Evolutionary conservation across 2,888 invertebrate species (phyloP), one percentile per base, ranked within the genome.

Genomic region (Coecobrya sp.): DNA sequence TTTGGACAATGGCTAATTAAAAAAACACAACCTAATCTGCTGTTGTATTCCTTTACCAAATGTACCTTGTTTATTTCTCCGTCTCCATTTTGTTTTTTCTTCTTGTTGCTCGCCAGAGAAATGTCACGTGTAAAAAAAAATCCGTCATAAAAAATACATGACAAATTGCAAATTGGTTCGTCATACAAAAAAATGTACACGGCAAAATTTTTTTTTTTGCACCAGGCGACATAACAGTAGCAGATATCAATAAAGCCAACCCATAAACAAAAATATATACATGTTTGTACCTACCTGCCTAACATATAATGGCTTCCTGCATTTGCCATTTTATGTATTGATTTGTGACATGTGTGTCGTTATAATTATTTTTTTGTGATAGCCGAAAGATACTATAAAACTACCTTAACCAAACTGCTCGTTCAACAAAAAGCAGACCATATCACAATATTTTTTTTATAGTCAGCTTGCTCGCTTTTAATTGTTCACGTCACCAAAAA

Each of bases 1-100:
- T 59, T 92, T 89, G 92, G 92, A 89, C 92, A 92, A 92, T 89
- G 92, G 92, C 89, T 92, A 92, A 92, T 92, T 89, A 92, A 89
- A 92, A 59, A 70, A n/a, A n/a, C n/a, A 70, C 36, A 25, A 49
- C 76, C 25, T 45, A 42, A n/a, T n/a, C 49, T 22, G n/a, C n/a
- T n/a, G n/a, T n/a, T n/a, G n/a, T n/a, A n/a, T n/a, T n/a, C n/a
- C n/a, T n/a, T n/a, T n/a, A n/a, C n/a, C n/a, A n/a, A n/a, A n/a
- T n/a, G 36, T 36, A 36, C 36, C 36, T 19, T 59, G 59, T 59
- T 19, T 7, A 19, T 5, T 59, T 59, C 19, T 59, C 13, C 59
- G 1, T 27, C 27, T 36, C n/a, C n/a, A 22, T 62, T 22, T 62
- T 62, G n/a, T 22, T 62, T n/a, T n/a, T 13, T 27, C 10, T 11